A percentile compares a stretch with the other conserved stretches of the same genome.
Evolutionary conservation across 2,888 invertebrate genomes (phyloP).

Genomic region (Myopa tessellatipennis): DNA sequence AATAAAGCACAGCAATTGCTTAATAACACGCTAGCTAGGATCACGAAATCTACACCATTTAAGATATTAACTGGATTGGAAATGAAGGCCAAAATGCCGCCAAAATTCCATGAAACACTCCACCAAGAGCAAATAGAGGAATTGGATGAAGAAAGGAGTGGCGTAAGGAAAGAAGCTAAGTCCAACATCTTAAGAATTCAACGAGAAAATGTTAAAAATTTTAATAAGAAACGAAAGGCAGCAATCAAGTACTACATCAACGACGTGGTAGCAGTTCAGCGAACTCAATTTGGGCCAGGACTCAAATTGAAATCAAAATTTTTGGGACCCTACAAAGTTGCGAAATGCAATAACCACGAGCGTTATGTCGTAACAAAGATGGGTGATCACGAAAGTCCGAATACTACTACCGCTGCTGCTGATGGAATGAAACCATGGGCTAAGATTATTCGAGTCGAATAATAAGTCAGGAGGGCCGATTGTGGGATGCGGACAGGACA

Average conservation of each 20-base stretch:
- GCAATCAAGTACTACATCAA: background rate
- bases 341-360: background rate
- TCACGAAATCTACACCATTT: background rate
- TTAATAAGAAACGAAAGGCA: background rate
- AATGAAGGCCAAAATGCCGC: background rate
- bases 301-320: background rate
- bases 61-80: background rate
- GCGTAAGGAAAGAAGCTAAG: background rate
- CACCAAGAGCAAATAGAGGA: constrained; percentile 12
- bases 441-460: too few relatives aligned
- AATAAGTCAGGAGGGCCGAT: too few relatives aligned
- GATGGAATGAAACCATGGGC: background rate
- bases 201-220: background rate
- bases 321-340: background rate
- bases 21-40: background rate
- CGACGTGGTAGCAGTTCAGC: background rate
- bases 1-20: background rate
- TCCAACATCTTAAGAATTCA: background rate
- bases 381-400: background rate
- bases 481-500: too few relatives aligned
- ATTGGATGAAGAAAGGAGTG: constrained; percentile 13
- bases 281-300: constrained; percentile 5
- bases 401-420: background rate
- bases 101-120: background rate
- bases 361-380: background rate